Conservation (phyloP, 1,140 invertebrate genomes). For the Hycleus cichorii region DNA sequence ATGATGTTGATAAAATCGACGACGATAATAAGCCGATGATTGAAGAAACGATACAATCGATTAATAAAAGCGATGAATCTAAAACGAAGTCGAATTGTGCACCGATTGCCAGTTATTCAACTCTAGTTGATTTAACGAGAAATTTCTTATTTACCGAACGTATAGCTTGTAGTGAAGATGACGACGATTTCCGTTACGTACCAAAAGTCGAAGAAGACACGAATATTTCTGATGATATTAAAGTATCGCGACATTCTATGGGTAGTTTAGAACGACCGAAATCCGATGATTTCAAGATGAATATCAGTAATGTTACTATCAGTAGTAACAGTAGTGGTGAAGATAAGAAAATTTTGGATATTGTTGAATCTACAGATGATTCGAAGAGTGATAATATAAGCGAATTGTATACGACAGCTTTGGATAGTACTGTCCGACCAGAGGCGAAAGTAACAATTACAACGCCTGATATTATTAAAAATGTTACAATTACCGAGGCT, state of each 20-base stretch:
- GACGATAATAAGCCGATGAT: neutral
- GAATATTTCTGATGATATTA: constrained; percentile 53
- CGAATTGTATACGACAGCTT: constrained; percentile 32
- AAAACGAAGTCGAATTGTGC: neutral
- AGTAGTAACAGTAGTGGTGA: neutral
- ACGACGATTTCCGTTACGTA: neutral
- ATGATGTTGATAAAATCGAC: no score
- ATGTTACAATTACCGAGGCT: constrained; percentile 29
- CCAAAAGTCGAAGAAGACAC: constrained; percentile 38
- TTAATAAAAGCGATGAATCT: constrained; percentile 5
- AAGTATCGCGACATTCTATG: constrained; percentile 50
- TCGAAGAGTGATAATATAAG: constrained; percentile 12
- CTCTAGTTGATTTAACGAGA: constrained; percentile 12
- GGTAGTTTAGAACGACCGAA: constrained; percentile 46
- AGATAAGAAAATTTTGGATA: neutral
- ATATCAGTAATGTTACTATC: constrained; percentile 30
- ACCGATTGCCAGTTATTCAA: neutral
- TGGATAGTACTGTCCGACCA: constrained; percentile 19
- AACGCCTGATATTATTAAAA: constrained; percentile 30
- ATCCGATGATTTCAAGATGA: constrained; percentile 47
- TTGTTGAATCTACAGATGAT: neutral
- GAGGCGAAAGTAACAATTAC: constrained; percentile 10
- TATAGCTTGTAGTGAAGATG: constrained; percentile 10
- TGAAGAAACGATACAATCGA: neutral
- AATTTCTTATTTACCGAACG: constrained; percentile 34